phyloP scores from a whole-genome alignment of 35 echinoderm and acorn worm species.

The Heliocidaris tuberculata region DNA sequence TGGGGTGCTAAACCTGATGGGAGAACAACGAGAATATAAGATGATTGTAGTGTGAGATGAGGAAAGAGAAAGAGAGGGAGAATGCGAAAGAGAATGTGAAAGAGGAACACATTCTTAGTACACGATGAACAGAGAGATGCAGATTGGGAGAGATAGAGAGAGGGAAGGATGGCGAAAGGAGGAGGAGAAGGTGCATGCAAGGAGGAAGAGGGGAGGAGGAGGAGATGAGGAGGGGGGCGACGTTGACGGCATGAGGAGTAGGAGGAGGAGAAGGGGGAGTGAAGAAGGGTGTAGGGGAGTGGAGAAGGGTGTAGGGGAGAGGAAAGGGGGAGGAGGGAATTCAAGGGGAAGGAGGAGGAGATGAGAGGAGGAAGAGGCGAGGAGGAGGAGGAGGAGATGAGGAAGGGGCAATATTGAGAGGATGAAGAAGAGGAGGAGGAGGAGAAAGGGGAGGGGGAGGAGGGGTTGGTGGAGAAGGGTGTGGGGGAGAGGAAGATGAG shows the following conservation, averaged over 20 bases:
- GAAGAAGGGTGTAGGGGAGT: too few species aligned
- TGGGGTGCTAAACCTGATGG: constrained; percentile 17
- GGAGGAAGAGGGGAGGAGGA: too few species aligned
- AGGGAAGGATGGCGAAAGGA: background rate
- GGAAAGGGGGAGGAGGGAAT: too few species aligned
- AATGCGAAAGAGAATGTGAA: background rate
- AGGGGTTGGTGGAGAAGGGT: too few species aligned
- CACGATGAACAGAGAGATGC: background rate
- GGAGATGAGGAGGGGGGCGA: background rate
- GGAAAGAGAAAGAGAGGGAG: background rate
- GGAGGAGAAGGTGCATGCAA: background rate
- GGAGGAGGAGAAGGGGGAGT: too few species aligned
- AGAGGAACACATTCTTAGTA: background rate
- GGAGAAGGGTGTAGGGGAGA: too few species aligned
- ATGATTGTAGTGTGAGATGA: background rate
- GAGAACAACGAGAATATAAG: background rate
- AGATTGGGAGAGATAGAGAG: too few species aligned
- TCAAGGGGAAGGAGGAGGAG: background rate
- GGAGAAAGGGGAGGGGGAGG: too few species aligned
- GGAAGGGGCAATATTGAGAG: background rate
- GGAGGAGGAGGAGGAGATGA: too few species aligned
- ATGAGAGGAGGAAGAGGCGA: background rate
- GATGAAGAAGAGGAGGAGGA: too few species aligned
- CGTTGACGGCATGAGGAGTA: too few species aligned
- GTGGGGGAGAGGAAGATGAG: too few species aligned